Base-by-base conservation (phyloP, 2,888 invertebrate genomes). In the Acronicta aceris region DNA sequence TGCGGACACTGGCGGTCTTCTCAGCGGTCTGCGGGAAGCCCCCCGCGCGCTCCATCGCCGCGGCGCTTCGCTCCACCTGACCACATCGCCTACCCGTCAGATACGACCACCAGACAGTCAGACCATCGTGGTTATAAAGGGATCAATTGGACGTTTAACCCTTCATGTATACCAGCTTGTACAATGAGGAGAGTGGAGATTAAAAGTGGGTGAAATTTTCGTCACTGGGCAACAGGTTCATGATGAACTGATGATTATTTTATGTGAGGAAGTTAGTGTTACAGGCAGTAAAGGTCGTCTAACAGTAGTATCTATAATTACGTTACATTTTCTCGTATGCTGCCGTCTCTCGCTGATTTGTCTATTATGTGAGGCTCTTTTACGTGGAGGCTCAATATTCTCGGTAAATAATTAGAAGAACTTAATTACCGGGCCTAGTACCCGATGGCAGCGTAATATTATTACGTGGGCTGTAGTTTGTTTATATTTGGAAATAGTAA, bases 1-100 rank as follows among this genome's bases (percentile, higher is more conserved):
- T 52, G 93, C 95, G 65, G 95, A 95, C 58, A 95, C 90, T 21
- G 96, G 96, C 65, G 93, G 86, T 73, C 95, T 92, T 62, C 96
- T 88, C 17, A 95, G 87, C 30, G 95, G 95, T 63, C 95, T 84
- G 8, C 94, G 84, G 2, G 89, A 65, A 3, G 93, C 91, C 1
- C 95, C 95, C 7, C 95, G 84, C 12, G 95, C 95, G 66, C 95
- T 94, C 92, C 95, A 94, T 13, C 95, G 83, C 10, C 95, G 87
- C 41, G 94, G 94, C 50, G 93, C 92, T 71, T 94, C 94, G 73
- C 92, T 92, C 94, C 93, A 94, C 88, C 94, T 94, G 82, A 69
- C 74, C 77, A 85, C 65, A 81, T 54, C 49, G 70, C 68, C 53
- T 64, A 63, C 41, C 45, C 59, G 77, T 88, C 83, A 87, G 81